phyloP scores from a whole-genome alignment of 2,888 invertebrate genomes.

The Chymomyza caudatula region DNA sequence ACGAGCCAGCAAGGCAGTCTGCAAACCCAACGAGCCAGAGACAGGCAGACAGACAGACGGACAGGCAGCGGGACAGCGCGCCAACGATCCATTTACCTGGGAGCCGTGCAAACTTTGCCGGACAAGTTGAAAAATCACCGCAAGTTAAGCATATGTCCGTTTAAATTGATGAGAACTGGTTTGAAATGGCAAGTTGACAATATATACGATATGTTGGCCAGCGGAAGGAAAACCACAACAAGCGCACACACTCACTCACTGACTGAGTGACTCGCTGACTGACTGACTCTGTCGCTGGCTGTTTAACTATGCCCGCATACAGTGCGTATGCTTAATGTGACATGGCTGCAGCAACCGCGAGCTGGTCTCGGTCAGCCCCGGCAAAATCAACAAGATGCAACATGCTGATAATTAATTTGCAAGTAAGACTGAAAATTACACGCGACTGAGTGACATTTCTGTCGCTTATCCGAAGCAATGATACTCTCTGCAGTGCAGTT shows the following conservation, averaged over 20 bases:
- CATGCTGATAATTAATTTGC: constrained; percentile 65
- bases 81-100: constrained; percentile 31
- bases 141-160: constrained; percentile 71
- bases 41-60: not conserved
- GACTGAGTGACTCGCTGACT: not conserved
- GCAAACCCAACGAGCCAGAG: not conserved
- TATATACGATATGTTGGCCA: constrained; percentile 26
- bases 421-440: constrained; percentile 51
- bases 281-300: constrained; percentile 6
- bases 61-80: no score
- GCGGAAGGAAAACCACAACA: not conserved
- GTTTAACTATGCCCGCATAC: constrained; percentile 37
- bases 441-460: not conserved
- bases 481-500: not conserved
- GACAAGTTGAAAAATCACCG: constrained; percentile 67
- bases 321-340: constrained; percentile 67
- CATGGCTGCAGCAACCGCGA: constrained; percentile 46
- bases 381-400: constrained; percentile 53
- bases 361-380: constrained; percentile 19
- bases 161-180: constrained; percentile 69
- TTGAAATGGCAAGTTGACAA: constrained; percentile 64
- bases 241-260: constrained; percentile 21
- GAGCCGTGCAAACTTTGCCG: constrained; percentile 43
- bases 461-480: not conserved
- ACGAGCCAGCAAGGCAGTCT: not conserved